phyloP scores from a whole-genome alignment of 2,888 invertebrate genomes.

The Aradus depressus region DNA sequence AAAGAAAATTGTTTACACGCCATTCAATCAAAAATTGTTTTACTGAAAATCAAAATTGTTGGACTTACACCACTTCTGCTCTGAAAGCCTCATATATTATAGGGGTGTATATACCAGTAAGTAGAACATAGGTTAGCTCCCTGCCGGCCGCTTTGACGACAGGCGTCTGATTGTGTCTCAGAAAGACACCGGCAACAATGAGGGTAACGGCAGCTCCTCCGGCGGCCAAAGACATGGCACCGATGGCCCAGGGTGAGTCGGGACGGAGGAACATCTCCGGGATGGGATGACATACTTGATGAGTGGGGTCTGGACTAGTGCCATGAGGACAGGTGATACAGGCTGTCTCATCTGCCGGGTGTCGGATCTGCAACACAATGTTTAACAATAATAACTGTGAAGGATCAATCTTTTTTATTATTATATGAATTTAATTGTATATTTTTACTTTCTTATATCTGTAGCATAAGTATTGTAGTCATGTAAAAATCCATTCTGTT shows the following conservation, averaged over 20 bases:
- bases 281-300: constrained; percentile 39
- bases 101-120: too few relatives aligned
- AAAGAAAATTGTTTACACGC: too few relatives aligned
- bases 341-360: constrained; percentile 67
- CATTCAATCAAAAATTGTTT: too few relatives aligned
- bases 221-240: constrained; percentile 70
- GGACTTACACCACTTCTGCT: too few relatives aligned
- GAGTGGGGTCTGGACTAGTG: constrained; percentile 38
- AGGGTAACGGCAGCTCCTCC: constrained; percentile 68
- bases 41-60: too few relatives aligned
- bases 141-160: constrained; percentile 93
- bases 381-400: too few relatives aligned
- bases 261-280: constrained; percentile 76
- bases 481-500: too few relatives aligned
- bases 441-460: too few relatives aligned
- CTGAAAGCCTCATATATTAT: too few relatives aligned
- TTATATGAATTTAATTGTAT: too few relatives aligned
- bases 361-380: constrained; percentile 54
- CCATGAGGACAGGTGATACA: constrained; percentile 64
- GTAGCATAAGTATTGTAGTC: too few relatives aligned
- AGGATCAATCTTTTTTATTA: too few relatives aligned
- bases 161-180: constrained; percentile 82
- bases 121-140: constrained; percentile 79
- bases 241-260: constrained; percentile 83
- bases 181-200: constrained; percentile 65